Percentiles rank a stretch among this genome's conserved stretches.
These are phyloP conservation scores for Drosophila hydei DNA, from an alignment of 1,140 invertebrate species.

Conservation along the genomic window DNA sequence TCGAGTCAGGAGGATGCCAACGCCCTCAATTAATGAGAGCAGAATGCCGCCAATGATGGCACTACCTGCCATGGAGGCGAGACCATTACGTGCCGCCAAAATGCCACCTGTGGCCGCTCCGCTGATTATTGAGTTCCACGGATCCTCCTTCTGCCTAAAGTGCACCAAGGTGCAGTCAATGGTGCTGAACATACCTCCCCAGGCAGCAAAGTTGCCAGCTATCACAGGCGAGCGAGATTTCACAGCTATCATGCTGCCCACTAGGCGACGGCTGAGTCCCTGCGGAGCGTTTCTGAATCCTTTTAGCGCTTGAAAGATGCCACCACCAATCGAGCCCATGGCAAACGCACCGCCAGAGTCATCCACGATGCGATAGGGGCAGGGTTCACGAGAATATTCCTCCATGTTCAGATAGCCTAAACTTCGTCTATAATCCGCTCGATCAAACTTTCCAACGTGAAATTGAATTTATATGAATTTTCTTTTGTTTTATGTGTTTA, in stretches of 20 bases:
- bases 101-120: conserved; percentile 97
- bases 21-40: conserved; percentile 98
- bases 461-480: conserved; percentile 30
- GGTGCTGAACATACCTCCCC: conserved; percentile 98
- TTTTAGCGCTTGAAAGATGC: conserved; percentile 98
- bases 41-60: conserved; percentile 97
- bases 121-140: conserved; percentile 99
- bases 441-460: conserved; percentile 6
- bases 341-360: conserved; percentile 97
- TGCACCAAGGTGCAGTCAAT: conserved; percentile 98
- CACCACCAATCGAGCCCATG: conserved; percentile 98
- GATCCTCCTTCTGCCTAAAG: conserved; percentile 97
- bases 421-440: background rate
- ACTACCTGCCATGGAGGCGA: conserved; percentile 96
- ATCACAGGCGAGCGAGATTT: conserved; percentile 95
- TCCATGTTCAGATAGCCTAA: conserved; percentile 87
- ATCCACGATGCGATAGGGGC: conserved; percentile 66
- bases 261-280: conserved; percentile 84
- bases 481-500: conserved; percentile 16
- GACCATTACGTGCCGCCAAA: conserved; percentile 96
- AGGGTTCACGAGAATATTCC: conserved; percentile 92
- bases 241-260: conserved; percentile 92
- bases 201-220: conserved; percentile 96
- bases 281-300: conserved; percentile 98
- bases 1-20: conserved; percentile 96